Percentiles rank a stretch among this genome's conserved stretches.
Conservation (phyloP, 2,113 vertebrate species). For the Holacanthus passer region DNA sequence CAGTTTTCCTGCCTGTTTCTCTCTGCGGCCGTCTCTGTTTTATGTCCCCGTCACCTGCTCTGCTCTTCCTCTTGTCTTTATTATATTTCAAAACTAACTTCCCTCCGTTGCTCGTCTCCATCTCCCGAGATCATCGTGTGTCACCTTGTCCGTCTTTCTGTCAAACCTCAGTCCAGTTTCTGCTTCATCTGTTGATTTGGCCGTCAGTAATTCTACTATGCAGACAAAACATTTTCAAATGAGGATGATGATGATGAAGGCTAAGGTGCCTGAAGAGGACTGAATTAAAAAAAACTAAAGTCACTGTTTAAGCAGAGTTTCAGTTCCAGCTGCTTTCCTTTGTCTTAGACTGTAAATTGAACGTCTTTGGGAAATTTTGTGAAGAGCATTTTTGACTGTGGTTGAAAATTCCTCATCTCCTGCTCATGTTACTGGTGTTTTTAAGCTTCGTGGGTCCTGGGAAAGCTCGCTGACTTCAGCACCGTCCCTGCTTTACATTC, state of each 20-base stretch:
- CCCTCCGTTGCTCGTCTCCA: background rate
- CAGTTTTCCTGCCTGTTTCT: background rate
- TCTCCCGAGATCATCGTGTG: background rate
- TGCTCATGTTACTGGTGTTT: background rate
- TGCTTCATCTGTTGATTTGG: background rate
- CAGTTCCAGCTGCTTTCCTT: too few relatives aligned
- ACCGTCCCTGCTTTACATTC: slow-evolving; percentile 32
- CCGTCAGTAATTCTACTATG: background rate
- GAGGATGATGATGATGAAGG: background rate
- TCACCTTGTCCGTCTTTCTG: fast-evolving
- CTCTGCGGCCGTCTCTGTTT: background rate
- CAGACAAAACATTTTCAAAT: background rate
- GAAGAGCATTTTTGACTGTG: too few relatives aligned
- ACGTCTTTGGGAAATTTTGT: too few relatives aligned
- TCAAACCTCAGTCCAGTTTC: background rate
- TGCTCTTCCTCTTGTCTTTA: slow-evolving; percentile 3
- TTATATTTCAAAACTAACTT: background rate
- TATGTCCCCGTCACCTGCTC: background rate
- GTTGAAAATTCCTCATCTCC: too few relatives aligned
- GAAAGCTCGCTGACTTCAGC: slow-evolving; percentile 17
- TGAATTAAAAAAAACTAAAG: too few relatives aligned
- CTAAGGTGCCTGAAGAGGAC: background rate
- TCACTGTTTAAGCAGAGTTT: too few relatives aligned
- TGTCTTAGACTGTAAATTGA: too few relatives aligned
- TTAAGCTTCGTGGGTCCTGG: too few relatives aligned